Evolutionary conservation across 2,797 vertebrate species (phyloP).

Genomic region (Micrastur ruficollis): DNA sequence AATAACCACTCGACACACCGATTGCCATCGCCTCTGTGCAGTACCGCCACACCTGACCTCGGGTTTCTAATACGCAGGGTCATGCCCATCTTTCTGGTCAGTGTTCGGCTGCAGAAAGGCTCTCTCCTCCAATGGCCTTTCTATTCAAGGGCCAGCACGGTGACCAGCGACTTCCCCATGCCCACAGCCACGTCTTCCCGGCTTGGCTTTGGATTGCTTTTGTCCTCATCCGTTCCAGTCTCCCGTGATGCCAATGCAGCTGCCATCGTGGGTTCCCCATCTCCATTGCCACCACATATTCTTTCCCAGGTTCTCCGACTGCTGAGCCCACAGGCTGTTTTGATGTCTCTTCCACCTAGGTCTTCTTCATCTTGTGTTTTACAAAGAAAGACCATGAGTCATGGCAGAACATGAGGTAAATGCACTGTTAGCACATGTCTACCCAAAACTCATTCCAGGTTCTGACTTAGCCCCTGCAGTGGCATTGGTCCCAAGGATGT

Average conservation of each 20-base stretch:
- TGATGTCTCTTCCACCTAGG: not conserved
- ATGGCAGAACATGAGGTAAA: not conserved
- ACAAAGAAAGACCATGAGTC: not conserved
- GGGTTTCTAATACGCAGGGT: not conserved
- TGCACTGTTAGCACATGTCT: not conserved
- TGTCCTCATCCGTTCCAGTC: not conserved
- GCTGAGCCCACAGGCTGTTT: not conserved
- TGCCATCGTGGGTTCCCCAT: not conserved
- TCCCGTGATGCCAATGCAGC: fast-evolving
- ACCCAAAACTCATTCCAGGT: not conserved
- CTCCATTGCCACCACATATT: not conserved
- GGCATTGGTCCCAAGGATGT: not conserved
- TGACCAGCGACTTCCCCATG: not conserved
- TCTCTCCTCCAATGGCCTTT: not conserved
- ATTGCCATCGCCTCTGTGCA: not conserved
- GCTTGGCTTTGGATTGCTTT: not conserved
- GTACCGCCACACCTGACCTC: not conserved
- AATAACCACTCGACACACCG: fast-evolving
- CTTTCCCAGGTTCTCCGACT: not conserved
- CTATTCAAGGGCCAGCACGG: fast-evolving
- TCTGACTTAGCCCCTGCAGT: not conserved
- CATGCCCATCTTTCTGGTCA: not conserved
- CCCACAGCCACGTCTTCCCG: not conserved
- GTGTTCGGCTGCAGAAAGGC: not conserved
- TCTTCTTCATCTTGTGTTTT: not conserved